phyloP scores from a whole-genome alignment of 2,113 vertebrate genomes.

The Petroica traversi region DNA sequence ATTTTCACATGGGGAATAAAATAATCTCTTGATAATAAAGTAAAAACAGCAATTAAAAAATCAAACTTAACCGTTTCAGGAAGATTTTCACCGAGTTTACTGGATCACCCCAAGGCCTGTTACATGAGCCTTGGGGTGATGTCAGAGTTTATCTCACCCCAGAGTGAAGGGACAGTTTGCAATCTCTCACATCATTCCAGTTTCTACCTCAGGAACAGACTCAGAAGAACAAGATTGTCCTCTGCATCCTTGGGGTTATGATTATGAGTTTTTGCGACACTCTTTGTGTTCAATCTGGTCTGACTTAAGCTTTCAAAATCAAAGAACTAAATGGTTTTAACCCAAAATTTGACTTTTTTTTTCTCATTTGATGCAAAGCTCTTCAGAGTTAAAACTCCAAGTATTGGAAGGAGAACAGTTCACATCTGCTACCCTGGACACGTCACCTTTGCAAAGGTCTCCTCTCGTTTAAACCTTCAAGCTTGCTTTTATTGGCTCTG shows the following conservation, averaged over 20 bases:
- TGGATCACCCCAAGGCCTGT: neutral
- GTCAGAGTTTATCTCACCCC: neutral
- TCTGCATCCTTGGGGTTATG: neutral
- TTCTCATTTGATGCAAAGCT: neutral
- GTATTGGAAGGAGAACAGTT: neutral
- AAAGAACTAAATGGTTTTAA: neutral
- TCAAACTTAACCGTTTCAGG: neutral
- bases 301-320: neutral
- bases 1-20: neutral
- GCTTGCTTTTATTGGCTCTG: neutral
- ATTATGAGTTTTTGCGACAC: neutral
- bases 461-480: neutral
- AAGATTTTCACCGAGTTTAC: neutral
- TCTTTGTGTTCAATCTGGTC: neutral
- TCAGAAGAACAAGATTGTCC: neutral
- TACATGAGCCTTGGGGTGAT: neutral
- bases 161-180: neutral
- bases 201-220: neutral
- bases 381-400: neutral
- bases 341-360: fast-evolving
- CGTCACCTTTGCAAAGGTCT: fast-evolving
- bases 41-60: neutral
- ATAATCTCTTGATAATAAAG: neutral
- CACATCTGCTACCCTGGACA: neutral
- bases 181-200: neutral